These are phyloP conservation scores for Hyposoter dolosus DNA, from an alignment of 2,888 invertebrate species.

Conservation along the genomic window DNA sequence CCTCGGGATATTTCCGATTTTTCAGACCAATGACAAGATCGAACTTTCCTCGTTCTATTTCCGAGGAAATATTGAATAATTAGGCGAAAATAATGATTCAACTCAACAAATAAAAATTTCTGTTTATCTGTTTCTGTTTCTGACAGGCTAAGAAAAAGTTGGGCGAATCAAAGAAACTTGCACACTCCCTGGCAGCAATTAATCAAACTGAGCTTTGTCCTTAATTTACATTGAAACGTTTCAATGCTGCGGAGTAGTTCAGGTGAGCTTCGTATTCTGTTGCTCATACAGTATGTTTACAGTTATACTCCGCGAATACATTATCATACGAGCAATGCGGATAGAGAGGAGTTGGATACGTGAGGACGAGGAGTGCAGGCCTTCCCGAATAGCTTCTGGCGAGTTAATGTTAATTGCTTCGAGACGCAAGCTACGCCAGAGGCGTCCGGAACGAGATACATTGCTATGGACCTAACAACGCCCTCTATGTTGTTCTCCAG, in stretches of 20 bases:
- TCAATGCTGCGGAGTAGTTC: constrained; percentile 30
- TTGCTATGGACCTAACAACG: constrained; percentile 65
- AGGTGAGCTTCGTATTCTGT: constrained; percentile 20
- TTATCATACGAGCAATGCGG: constrained; percentile 60
- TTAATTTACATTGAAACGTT: constrained; percentile 65
- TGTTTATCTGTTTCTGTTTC: background rate
- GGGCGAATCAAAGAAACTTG: background rate
- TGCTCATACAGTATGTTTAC: constrained; percentile 5
- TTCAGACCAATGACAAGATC: background rate
- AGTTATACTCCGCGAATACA: constrained; percentile 25
- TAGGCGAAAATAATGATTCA: no score
- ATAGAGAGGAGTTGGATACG: constrained; percentile 49
- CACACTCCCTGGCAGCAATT: constrained; percentile 35
- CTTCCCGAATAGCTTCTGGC: constrained; percentile 60
- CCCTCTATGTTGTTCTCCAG: constrained; percentile 36
- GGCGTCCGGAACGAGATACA: constrained; percentile 69
- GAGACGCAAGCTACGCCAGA: constrained; percentile 67
- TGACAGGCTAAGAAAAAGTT: background rate
- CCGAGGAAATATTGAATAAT: background rate
- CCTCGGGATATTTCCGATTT: background rate
- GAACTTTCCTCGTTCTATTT: background rate
- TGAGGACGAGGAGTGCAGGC: constrained; percentile 42
- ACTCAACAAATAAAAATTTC: no score
- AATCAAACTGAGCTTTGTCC: constrained; percentile 51
- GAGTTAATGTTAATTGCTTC: constrained; percentile 70